Base-by-base conservation (phyloP, 2,888 invertebrate genomes). In the Cerastis rubricosa region DNA sequence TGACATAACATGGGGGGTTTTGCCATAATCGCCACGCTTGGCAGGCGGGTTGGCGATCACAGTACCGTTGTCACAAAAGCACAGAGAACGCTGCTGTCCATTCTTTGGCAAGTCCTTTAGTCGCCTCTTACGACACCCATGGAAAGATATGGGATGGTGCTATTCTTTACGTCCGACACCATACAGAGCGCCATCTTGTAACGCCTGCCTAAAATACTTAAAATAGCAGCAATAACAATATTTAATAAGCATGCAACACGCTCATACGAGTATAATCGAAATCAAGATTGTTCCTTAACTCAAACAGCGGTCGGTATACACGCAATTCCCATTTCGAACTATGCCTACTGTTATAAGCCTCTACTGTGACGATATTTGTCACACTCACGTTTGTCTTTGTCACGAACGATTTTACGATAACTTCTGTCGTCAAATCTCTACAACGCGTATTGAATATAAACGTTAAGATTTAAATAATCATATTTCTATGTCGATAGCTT, bases 391-490 rank as follows among this genome's bases (percentile, higher is more conserved):
- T 3, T 35, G 35, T n/a, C 2, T 35, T 2, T 57, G 40, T 49
- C 63, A 64, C 29, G 63, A 77, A 80, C 19, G n/a, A 80, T 71
- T 77, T 71, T 29, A 71, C 14, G 47, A 54, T 29, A 5, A 6
- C 19, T 64, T 71, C 29, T 57, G 43, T 29, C 54, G 80, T 19
- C 40, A 71, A 77, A 77, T 71, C 47, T 71, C 47, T 40, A 14
- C 29, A 49, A 71, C 54, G 80, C 71, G 77, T 71, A 11, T n/a
- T 14, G 71, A 77, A 77, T 77, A 64, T n/a, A n/a, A 80, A 80
- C 29, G 40, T 64, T 17, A 29, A 63, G 3, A 64, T 71, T 80
- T 29, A 64, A 71, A 71, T 64, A 80, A 71, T 80, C n/a, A 29
- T 54, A 29, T 63, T 64, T 54, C 11, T 17, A 25, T 17, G 14